Percentiles rank a stretch among this genome's conserved stretches.
Conservation (phyloP, 2,888 invertebrate genomes). For the Alloplasta piceator region DNA sequence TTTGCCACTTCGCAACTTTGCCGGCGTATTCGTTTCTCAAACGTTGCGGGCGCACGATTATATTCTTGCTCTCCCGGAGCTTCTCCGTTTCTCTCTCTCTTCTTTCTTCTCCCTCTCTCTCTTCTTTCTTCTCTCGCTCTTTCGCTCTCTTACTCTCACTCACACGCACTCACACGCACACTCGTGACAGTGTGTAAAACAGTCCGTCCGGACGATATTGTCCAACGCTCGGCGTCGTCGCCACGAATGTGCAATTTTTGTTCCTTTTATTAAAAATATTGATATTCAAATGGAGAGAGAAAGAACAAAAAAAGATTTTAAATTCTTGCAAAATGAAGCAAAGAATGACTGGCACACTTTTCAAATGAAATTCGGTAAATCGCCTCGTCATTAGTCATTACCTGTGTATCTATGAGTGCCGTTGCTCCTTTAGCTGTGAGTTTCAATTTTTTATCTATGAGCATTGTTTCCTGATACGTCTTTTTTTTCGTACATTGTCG, state of each 20-base stretch:
- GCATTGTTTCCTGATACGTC: too few species aligned
- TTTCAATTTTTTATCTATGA: too few species aligned
- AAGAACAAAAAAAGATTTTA: not conserved
- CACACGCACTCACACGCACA: not conserved
- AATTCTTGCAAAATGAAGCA: not conserved
- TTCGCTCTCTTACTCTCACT: too few species aligned
- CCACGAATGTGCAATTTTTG: not conserved
- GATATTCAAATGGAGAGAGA: not conserved
- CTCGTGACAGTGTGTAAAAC: slow-evolving; percentile 42
- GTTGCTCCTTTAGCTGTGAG: too few species aligned
- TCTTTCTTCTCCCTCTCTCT: not conserved
- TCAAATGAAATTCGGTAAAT: slow-evolving; percentile 55
- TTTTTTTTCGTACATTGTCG: too few species aligned
- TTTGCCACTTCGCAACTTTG: slow-evolving; percentile 58
- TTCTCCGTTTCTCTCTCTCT: slow-evolving; percentile 16
- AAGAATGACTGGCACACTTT: slow-evolving; percentile 35
- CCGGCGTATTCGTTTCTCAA: slow-evolving; percentile 64
- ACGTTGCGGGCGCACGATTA: slow-evolving; percentile 60
- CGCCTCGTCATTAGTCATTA: slow-evolving; percentile 46
- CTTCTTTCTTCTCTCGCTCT: not conserved
- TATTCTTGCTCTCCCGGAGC: slow-evolving; percentile 59
- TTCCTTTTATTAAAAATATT: not conserved
- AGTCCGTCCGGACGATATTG: slow-evolving; percentile 28
- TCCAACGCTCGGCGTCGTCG: not conserved
- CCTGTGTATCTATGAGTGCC: not conserved